Evolutionary conservation across 1,140 invertebrate species (phyloP).

Genomic region (Drosophila azteca): DNA sequence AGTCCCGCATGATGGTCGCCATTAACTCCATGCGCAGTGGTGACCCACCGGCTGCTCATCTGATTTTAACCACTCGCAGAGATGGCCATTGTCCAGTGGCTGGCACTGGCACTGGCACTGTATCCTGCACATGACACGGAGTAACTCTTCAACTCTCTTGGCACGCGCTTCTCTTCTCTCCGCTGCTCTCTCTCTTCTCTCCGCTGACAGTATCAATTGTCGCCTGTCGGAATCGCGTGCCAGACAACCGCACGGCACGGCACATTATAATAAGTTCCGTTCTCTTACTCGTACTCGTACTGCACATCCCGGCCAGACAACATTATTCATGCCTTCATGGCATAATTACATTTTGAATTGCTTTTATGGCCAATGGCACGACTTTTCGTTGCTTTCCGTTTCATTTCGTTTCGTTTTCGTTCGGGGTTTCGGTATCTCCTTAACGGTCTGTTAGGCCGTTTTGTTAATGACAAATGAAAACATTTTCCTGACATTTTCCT

Average conservation of each 20-base stretch:
- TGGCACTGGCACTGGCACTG: too few species aligned
- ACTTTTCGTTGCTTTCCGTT: conserved; percentile 28
- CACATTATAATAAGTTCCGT: conserved; percentile 78
- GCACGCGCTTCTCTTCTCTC: background rate
- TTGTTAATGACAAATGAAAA: conserved; percentile 79
- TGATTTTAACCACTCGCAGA: conserved; percentile 46
- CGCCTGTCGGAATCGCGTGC: conserved; percentile 56
- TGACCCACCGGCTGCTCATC: conserved; percentile 41
- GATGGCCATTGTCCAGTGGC: conserved; percentile 43
- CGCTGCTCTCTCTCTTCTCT: background rate
- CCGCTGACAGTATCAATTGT: conserved; percentile 58
- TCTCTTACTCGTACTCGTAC: conserved; percentile 35
- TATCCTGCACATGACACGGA: conserved; percentile 51
- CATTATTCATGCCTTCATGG: conserved; percentile 76
- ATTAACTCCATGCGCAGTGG: conserved; percentile 45
- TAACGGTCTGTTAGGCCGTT: conserved; percentile 53
- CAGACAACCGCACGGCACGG: conserved; percentile 30
- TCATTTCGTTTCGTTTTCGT: conserved; percentile 14
- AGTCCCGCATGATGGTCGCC: conserved; percentile 45
- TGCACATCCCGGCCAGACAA: conserved; percentile 70
- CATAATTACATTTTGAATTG: conserved; percentile 81
- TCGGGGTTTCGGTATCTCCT: conserved; percentile 31
- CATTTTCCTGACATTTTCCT: conserved; percentile 70
- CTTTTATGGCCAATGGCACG: conserved; percentile 67
- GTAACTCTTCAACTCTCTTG: conserved; percentile 39